These are phyloP conservation scores for Agrotis clavis DNA, from an alignment of 2,888 invertebrate genomes.

Conservation along the genomic window DNA sequence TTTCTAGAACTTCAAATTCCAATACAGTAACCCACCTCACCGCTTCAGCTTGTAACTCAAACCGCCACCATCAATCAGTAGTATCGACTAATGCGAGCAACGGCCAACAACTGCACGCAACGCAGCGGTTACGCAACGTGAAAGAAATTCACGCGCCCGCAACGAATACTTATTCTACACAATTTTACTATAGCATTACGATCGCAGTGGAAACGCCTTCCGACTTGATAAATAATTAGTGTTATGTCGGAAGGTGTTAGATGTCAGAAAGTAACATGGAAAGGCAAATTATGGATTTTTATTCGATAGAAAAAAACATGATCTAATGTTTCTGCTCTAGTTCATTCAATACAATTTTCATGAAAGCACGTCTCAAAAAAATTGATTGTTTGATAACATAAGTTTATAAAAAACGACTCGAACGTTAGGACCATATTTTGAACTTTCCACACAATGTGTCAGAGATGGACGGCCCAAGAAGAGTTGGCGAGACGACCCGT, in stretches of 20 bases:
- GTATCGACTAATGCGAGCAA: conserved; percentile 63
- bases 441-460: too few relatives aligned
- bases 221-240: conserved; percentile 36
- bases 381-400: too few relatives aligned
- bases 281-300: background rate
- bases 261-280: background rate
- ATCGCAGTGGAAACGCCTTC: conserved; percentile 24
- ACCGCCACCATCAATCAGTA: conserved; percentile 59
- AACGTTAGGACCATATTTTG: too few relatives aligned
- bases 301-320: background rate
- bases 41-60: conserved; percentile 25
- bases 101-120: conserved; percentile 55
- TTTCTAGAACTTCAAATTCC: too few relatives aligned
- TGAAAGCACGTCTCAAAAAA: too few relatives aligned
- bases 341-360: background rate
- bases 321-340: background rate
- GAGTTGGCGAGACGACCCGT: too few relatives aligned
- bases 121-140: conserved; percentile 67
- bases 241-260: conserved; percentile 32
- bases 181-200: conserved; percentile 48
- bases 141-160: conserved; percentile 69
- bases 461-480: too few relatives aligned
- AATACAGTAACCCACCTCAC: background rate
- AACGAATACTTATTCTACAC: conserved; percentile 60
- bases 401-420: too few relatives aligned